These are phyloP conservation scores for Sicus ferrugineus DNA, from an alignment of 2,888 invertebrate genomes.

Conservation along the genomic window DNA sequence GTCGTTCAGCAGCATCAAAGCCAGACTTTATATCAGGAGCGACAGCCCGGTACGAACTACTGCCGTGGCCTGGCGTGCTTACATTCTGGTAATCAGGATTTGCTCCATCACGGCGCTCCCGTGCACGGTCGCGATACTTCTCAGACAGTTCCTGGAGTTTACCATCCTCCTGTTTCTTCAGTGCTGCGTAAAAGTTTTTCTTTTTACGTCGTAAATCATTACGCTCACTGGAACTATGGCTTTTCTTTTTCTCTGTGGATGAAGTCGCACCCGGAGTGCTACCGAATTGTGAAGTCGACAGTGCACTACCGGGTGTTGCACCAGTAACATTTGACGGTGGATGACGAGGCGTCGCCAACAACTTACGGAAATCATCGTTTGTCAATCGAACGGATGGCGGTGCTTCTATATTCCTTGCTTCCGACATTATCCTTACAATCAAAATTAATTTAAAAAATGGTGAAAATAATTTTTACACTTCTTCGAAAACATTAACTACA, in stretches of 20 bases:
- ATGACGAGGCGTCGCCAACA: conserved; percentile 92
- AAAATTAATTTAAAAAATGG: too few relatives aligned
- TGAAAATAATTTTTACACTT: too few relatives aligned
- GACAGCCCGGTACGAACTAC: conserved; percentile 77
- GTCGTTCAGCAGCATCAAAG: conserved; percentile 91
- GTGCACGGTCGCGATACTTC: conserved; percentile 90
- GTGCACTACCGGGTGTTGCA: conserved; percentile 36
- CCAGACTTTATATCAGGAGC: conserved; percentile 96
- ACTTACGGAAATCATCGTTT: conserved; percentile 95
- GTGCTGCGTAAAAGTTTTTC: conserved; percentile 91
- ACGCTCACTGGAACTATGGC: conserved; percentile 67
- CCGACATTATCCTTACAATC: conserved; percentile 52
- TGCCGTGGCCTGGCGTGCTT: conserved; percentile 74
- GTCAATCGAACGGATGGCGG: conserved; percentile 84
- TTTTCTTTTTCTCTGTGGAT: conserved; percentile 53
- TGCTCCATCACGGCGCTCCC: conserved; percentile 87
- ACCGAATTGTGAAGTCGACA: conserved; percentile 54
- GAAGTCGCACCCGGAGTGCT: conserved; percentile 45
- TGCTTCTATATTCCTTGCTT: conserved; percentile 50
- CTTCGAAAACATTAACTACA: too few relatives aligned
- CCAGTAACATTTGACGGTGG: conserved; percentile 65
- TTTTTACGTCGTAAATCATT: conserved; percentile 89
- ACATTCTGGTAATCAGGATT: conserved; percentile 80
- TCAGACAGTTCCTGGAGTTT: conserved; percentile 93
- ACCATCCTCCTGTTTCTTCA: conserved; percentile 95